Base-by-base conservation (phyloP, 35 echinoderm and acorn worm species). In the Anneissia japonica region DNA sequence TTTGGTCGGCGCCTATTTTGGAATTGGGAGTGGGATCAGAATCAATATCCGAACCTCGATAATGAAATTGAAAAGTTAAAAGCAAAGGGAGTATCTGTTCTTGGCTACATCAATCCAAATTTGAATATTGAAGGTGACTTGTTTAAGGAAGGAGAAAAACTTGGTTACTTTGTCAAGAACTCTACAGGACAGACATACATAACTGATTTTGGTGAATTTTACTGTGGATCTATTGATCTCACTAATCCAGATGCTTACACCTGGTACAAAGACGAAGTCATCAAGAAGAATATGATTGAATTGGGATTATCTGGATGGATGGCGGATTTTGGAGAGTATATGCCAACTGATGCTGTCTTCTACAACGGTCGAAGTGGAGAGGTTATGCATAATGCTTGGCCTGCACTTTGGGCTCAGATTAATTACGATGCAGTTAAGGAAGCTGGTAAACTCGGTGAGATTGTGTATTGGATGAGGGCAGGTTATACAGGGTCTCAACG, bases 281-380 rank as follows among this genome's bases (percentile, higher is more conserved):
- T 99, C 56, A 91, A 74, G 39, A 87, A 87, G 55, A 94, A 94
- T 38, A 87, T 99, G 89, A 94, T 99, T 26, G 96, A 94, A 30
- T 82, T 99, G 21, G 96, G 96, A 0, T 87, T 99, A 35, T 90
- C 85, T 36, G 96, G 96, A 41, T 99, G 96, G 96, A 99, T 99
- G 96, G 96, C 96, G 14, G 96, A 99, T 41, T 94, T 99, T 87
- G 92, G 96, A 11, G 96, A 99, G 33, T 99, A 99, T 35, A 84
- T 99, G 30, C 96, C 96, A 7, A 93, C 96, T 0, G 92, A 99
- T 84, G 92, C 89, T 6, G 89, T 92, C 16, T 99, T 99, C 37
- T 31, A 79, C 78, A 94, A 77, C 46, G 96, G 96, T 0, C 56
- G 82, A 45, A 74, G 89, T 19, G 91, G 91, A 7, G 83, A 89